phyloP scores from a whole-genome alignment of 1,140 invertebrate species.

The Drosophila orosa region DNA sequence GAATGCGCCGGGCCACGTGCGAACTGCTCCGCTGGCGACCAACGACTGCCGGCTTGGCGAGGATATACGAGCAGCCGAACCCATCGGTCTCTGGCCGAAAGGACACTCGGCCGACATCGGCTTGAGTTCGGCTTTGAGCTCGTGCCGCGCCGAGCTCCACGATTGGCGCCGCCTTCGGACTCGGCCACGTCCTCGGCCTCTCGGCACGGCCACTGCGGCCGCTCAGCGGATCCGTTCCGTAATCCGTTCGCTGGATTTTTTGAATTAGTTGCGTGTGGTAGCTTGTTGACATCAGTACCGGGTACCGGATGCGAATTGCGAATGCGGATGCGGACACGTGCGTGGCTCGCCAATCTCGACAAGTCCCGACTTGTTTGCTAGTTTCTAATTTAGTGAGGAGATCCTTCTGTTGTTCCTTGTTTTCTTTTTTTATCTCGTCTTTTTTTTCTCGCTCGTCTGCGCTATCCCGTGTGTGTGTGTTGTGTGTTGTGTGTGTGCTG shows the following conservation, averaged over 20 bases:
- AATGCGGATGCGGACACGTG: conserved; percentile 64
- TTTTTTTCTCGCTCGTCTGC: not conserved
- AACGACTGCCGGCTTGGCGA: conserved; percentile 35
- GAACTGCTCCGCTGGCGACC: conserved; percentile 33
- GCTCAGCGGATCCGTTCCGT: conserved; percentile 34
- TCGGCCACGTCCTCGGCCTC: conserved; percentile 12
- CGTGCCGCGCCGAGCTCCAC: conserved; percentile 17
- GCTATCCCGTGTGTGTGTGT: conserved; percentile 25
- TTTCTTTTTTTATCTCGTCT: conserved; percentile 19
- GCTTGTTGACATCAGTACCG: conserved; percentile 83
- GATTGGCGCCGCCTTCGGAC: conserved; percentile 36
- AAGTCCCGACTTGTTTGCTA: conserved; percentile 17
- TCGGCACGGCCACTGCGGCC: conserved; percentile 23
- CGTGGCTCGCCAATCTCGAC: conserved; percentile 46
- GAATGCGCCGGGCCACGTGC: conserved; percentile 54
- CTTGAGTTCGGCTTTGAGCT: not conserved
- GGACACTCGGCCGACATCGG: not conserved
- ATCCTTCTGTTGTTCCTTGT: conserved; percentile 16
- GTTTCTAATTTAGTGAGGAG: conserved; percentile 28
- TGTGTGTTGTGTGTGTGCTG: not conserved
- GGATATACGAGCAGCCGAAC: not conserved
- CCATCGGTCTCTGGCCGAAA: not conserved
- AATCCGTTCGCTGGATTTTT: conserved; percentile 83
- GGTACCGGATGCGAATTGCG: conserved; percentile 67
- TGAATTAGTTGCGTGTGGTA: conserved; percentile 83